Base-by-base conservation (phyloP, 2,797 vertebrate genomes). In the Nyctibius grandis region DNA sequence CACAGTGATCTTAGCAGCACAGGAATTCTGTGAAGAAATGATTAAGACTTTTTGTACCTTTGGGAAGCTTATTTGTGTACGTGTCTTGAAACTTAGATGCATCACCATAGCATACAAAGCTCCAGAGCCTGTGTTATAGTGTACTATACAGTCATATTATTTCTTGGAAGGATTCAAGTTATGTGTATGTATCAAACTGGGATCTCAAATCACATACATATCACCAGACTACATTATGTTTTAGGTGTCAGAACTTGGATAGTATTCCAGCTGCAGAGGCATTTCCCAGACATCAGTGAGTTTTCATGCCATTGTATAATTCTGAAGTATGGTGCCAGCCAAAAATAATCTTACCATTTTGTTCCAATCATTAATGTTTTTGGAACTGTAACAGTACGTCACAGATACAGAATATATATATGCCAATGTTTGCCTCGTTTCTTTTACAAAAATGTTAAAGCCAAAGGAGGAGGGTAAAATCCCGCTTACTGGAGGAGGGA, bases 321-420 rank as follows among this genome's bases (percentile, higher is more conserved):
- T 89, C 26, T 70, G 21, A 89, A 78, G 7, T 53, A 8, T 64
- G 20, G 9, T 59, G 40, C 54, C 34, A 48, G 65, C 11, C 54
- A 91, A 65, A 77, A 74, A 48, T 23, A 87, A 61, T 61, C 22
- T 48, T 38, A 45, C 28, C 11, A 0, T 82, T 91, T 89, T 75
- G 7, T 74, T 34, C 29, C 44, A 50, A 0, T 70, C 15, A 7
- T 68, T 86, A 31, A 36, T 2, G 1, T 20, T n/a, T 73, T 88
- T 86, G 33, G 56, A 83, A 51, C 40, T 88, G 21, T 61, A 78
- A 50, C 51, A 48, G 3, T 13, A 10, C 18, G 6, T n/a, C 40
- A 7, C 0, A 2, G 36, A 57, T 21, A 40, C 6, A 15, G 44
- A 34, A 40, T 18, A 73, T 15, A 17, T 28, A 7, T 12, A 2